Evolutionary conservation across 2,113 vertebrate species (phyloP).

Genomic region (Microtus ochrogaster): DNA sequence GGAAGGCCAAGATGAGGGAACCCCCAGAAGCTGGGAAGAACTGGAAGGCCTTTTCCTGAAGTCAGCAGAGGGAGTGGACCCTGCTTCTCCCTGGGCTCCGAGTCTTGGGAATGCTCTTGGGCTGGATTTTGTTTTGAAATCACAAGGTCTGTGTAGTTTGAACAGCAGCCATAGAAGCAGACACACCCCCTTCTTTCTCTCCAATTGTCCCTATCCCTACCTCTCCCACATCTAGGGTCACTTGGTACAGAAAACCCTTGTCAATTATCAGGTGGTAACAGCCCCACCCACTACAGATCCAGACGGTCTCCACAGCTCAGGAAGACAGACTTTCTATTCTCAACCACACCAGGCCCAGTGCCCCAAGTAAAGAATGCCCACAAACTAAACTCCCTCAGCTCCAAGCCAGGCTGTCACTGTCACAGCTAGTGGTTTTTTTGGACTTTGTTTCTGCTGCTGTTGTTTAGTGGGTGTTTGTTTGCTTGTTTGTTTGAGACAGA

Average conservation of each 20-base stretch:
- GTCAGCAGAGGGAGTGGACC: background rate
- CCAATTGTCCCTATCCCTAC: no score
- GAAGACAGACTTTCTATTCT: background rate
- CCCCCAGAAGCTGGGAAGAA: background rate
- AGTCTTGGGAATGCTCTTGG: background rate
- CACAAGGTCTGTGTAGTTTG: background rate
- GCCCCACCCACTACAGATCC: background rate
- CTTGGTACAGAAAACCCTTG: background rate
- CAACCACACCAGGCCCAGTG: background rate
- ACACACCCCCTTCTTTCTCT: background rate
- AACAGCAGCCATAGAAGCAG: rapidly evolving
- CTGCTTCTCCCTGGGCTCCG: background rate
- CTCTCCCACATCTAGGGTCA: background rate
- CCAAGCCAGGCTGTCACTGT: background rate
- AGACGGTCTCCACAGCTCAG: background rate
- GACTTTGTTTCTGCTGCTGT: background rate
- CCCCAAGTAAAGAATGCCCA: background rate
- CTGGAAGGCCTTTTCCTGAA: background rate
- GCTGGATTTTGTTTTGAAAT: background rate
- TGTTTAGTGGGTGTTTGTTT: background rate
- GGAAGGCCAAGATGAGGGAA: no score
- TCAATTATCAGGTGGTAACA: background rate
- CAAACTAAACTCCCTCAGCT: background rate
- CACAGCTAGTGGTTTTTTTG: background rate
- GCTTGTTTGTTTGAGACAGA: background rate